Evolutionary conservation across 2,113 vertebrate species (phyloP).

Genomic region (Odontophorus gujanensis): DNA sequence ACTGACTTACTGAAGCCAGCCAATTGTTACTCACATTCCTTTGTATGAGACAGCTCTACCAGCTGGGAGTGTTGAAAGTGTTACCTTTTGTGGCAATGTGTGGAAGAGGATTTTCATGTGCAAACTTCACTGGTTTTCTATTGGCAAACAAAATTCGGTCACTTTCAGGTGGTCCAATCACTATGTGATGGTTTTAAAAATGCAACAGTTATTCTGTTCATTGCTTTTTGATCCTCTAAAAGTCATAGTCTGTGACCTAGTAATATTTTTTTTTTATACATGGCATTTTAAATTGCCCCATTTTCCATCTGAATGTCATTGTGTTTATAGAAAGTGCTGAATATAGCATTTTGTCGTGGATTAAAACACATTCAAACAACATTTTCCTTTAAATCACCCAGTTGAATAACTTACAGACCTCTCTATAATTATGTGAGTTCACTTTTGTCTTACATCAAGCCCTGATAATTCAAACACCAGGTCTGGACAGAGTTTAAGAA

Average conservation of each 20-base stretch:
- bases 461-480: background rate
- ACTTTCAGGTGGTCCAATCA: background rate
- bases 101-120: background rate
- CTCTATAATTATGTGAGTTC: background rate
- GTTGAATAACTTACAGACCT: background rate
- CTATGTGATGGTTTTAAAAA: background rate
- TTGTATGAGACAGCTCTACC: background rate
- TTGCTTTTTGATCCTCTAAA: background rate
- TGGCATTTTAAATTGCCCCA: background rate
- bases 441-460: background rate
- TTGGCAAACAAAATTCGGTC: background rate
- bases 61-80: background rate
- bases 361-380: background rate
- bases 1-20: background rate
- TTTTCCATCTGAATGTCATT: background rate
- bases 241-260: background rate
- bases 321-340: background rate
- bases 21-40: background rate
- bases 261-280: background rate
- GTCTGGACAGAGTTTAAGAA: background rate
- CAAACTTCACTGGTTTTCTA: background rate
- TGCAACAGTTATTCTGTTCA: background rate
- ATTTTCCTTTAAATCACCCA: background rate
- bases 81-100: background rate
- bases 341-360: background rate